These are phyloP conservation scores for Rhineura floridana DNA, from an alignment of 2,113 vertebrate genomes.

Conservation along the genomic window DNA sequence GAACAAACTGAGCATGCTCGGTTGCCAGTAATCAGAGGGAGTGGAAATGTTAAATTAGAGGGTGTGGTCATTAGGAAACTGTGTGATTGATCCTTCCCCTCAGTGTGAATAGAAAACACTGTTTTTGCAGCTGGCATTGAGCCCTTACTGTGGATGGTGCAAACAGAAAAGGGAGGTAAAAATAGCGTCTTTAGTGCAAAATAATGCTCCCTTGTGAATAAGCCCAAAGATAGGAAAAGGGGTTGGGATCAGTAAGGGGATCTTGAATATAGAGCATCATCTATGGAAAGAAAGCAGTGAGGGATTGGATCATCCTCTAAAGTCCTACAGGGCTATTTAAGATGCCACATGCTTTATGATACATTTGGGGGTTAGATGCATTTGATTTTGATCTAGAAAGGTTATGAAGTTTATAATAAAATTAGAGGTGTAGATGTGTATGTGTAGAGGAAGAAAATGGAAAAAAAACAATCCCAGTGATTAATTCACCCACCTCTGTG, in stretches of 20 bases:
- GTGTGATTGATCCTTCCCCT: no score
- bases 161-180: no score
- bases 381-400: slow-evolving; percentile 44
- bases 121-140: no score
- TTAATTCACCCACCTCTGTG: slow-evolving; percentile 59
- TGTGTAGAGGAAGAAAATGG: slow-evolving; percentile 30
- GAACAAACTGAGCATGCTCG: no score
- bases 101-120: no score
- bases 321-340: slow-evolving; percentile 13
- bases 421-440: slow-evolving; percentile 14
- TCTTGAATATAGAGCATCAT: neutral
- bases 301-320: slow-evolving; percentile 43
- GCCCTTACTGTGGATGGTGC: no score
- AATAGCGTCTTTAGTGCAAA: no score
- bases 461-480: slow-evolving; percentile 57
- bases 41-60: no score
- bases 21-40: no score
- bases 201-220: no score
- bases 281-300: slow-evolving; percentile 12
- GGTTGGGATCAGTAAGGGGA: neutral
- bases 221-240: neutral
- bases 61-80: no score
- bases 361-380: neutral
- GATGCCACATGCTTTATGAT: slow-evolving; percentile 52
- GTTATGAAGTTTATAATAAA: slow-evolving; percentile 4